A percentile compares a stretch with the other conserved stretches of the same genome.
These are phyloP conservation scores for Gobionotothen gibberifrons DNA, from an alignment of 2,797 vertebrate genomes.

Conservation along the genomic window DNA sequence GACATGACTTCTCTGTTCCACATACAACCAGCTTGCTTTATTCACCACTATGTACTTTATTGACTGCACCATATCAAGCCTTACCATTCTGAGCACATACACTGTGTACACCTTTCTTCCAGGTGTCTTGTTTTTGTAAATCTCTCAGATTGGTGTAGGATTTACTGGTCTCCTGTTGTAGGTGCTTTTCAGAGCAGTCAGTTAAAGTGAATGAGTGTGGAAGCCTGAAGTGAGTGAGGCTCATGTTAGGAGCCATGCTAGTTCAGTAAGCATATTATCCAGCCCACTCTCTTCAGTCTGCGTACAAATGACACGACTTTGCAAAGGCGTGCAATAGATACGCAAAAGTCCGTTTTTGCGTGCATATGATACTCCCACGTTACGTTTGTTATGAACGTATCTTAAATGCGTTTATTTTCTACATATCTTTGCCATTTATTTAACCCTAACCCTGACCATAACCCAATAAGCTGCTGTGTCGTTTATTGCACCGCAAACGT, in stretches of 20 bases:
- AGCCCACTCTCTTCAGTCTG: too few relatives aligned
- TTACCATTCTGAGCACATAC: slow-evolving; percentile 41
- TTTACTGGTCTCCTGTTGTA: slow-evolving; percentile 49
- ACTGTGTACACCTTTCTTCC: slow-evolving; percentile 17
- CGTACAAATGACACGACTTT: too few relatives aligned
- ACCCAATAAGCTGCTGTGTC: too few relatives aligned
- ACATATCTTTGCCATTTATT: too few relatives aligned
- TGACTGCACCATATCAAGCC: slow-evolving; percentile 1
- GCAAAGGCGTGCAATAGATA: too few relatives aligned
- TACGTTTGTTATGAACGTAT: too few relatives aligned
- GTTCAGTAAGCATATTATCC: slow-evolving; percentile 10
- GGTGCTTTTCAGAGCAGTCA: slow-evolving; percentile 42
- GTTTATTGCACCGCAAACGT: too few relatives aligned
- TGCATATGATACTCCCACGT: too few relatives aligned
- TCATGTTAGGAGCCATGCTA: slow-evolving; percentile 12
- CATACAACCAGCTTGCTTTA: neutral
- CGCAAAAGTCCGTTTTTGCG: too few relatives aligned
- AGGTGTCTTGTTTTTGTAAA: slow-evolving; percentile 50
- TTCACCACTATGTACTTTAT: too few relatives aligned
- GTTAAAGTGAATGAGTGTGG: slow-evolving; percentile 48
- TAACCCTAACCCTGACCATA: too few relatives aligned
- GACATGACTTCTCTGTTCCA: slow-evolving; percentile 1
- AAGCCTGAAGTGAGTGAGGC: slow-evolving; percentile 25
- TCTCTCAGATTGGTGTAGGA: slow-evolving; percentile 46
- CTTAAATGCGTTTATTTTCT: too few relatives aligned